phyloP scores from a whole-genome alignment of 2,797 vertebrate genomes.

The Coreius guichenoti region DNA sequence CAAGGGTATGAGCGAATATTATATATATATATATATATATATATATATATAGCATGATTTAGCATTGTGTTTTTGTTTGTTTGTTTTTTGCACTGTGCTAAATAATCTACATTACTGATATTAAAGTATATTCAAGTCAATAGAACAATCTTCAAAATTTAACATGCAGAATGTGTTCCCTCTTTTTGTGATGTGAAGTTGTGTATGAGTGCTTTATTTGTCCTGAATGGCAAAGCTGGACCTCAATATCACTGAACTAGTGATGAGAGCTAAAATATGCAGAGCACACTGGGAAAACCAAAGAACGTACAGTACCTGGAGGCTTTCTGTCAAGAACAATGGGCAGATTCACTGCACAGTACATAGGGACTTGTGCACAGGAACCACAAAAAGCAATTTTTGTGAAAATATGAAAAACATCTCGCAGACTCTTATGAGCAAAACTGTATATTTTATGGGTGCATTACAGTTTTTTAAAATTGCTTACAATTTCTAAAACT shows the following conservation, averaged over 20 bases:
- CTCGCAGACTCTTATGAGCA: neutral
- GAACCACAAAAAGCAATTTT: neutral
- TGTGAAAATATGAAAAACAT: neutral
- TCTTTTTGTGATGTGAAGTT: neutral
- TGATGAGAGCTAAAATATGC: neutral
- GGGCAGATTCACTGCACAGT: neutral
- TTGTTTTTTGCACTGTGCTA: neutral
- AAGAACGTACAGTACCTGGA: neutral
- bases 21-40: too few relatives aligned
- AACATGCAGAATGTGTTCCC: neutral
- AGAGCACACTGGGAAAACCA: neutral
- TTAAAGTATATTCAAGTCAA: neutral
- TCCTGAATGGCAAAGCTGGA: neutral
- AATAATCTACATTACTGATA: neutral
- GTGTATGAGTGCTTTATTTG: neutral
- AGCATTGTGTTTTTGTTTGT: neutral
- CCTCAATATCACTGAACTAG: neutral
- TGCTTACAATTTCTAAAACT: too few relatives aligned
- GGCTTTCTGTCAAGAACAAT: constrained; percentile 8
- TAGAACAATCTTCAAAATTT: neutral
- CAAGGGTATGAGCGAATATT: neutral
- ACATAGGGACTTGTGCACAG: neutral
- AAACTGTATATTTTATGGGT: neutral
- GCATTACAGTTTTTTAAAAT: too few relatives aligned
- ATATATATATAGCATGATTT: neutral